Evolutionary conservation across 2,888 invertebrate genomes (phyloP).

Genomic region (Athetis lepigone): DNA sequence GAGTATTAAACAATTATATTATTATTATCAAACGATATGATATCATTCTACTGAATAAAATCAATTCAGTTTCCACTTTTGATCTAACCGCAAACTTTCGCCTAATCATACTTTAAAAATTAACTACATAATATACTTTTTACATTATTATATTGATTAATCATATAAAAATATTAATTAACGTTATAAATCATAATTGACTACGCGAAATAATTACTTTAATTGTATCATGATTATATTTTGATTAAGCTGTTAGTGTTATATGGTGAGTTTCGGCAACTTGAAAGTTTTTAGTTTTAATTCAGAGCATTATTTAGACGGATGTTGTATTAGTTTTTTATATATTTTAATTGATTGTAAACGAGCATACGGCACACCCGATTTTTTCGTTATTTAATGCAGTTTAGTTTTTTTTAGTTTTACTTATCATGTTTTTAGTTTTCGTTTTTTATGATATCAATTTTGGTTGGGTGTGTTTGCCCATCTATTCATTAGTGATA

Average conservation of each 20-base stretch:
- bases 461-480: constrained; percentile 40
- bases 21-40: constrained; percentile 5
- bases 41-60: constrained; percentile 35
- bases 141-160: constrained; percentile 61
- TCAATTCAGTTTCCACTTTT: constrained; percentile 62
- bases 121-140: constrained; percentile 69
- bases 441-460: constrained; percentile 30
- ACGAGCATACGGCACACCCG: constrained; percentile 59
- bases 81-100: constrained; percentile 77
- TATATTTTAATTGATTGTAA: constrained; percentile 55
- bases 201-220: constrained; percentile 71
- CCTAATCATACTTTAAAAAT: constrained; percentile 76
- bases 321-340: constrained; percentile 46
- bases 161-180: constrained; percentile 78
- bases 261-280: constrained; percentile 41
- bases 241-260: constrained; percentile 78
- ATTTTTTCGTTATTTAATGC: constrained; percentile 42
- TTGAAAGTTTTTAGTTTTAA: constrained; percentile 49
- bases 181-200: constrained; percentile 74
- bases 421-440: constrained; percentile 12
- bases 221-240: constrained; percentile 70
- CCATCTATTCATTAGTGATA: constrained; percentile 40
- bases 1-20: constrained; percentile 13
- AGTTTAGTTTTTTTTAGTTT: constrained; percentile 46
- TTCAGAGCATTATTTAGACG: constrained; percentile 25